These are phyloP conservation scores for Apomyelois bistriatella DNA, from an alignment of 2,888 invertebrate species.

Conservation along the genomic window DNA sequence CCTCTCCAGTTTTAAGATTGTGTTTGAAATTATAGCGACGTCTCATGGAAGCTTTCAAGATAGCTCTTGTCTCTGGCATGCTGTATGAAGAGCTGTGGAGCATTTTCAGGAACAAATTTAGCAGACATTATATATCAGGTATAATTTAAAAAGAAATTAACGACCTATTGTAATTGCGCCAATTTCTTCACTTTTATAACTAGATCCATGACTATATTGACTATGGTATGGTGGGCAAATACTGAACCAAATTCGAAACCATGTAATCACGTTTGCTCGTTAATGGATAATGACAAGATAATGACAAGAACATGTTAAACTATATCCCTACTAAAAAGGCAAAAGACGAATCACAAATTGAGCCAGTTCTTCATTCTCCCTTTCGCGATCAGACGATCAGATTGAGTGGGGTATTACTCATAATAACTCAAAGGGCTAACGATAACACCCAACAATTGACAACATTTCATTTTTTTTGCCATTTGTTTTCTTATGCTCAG, in stretches of 20 bases:
- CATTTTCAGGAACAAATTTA: background rate
- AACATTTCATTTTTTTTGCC: too few relatives aligned
- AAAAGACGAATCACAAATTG: background rate
- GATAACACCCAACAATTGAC: conserved; percentile 38
- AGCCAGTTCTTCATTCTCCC: background rate
- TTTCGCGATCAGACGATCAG: conserved; percentile 25
- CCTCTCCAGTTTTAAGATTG: conserved; percentile 65
- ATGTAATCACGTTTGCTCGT: too few relatives aligned
- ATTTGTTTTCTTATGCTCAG: too few relatives aligned
- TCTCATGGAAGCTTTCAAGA: conserved; percentile 43
- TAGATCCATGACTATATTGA: too few relatives aligned
- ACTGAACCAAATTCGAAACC: too few relatives aligned
- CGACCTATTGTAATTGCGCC: too few relatives aligned
- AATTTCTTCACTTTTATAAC: too few relatives aligned
- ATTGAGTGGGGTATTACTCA: conserved; percentile 27
- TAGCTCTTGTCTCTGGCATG: conserved; percentile 24
- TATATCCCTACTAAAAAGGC: too few relatives aligned
- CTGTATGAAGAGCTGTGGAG: conserved; percentile 1
- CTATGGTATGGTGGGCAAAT: too few relatives aligned
- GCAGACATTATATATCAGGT: background rate
- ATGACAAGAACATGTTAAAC: background rate
- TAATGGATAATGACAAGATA: too few relatives aligned
- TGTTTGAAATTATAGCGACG: conserved; percentile 59
- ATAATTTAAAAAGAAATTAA: background rate
- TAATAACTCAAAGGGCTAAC: conserved; percentile 33